phyloP scores from a whole-genome alignment of 2,797 vertebrate species.

The Sparus aurata region DNA sequence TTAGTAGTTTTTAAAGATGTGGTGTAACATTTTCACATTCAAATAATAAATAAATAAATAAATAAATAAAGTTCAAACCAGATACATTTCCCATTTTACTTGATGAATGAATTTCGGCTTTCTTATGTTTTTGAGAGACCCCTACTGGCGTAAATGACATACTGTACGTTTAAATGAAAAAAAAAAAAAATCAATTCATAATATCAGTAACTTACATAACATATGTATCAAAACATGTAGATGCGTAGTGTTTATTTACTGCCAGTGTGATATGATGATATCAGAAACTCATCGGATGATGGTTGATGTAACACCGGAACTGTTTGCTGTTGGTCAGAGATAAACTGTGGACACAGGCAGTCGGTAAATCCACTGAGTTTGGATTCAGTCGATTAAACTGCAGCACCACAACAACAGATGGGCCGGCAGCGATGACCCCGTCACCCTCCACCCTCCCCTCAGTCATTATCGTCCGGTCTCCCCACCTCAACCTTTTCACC shows the following conservation, averaged over 20 bases:
- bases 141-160: no score
- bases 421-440: constrained; percentile 42
- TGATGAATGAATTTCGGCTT: no score
- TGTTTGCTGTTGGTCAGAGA: constrained; percentile 25
- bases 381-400: constrained; percentile 64
- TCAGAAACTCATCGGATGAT: not conserved
- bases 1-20: no score
- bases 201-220: not conserved
- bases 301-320: not conserved
- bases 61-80: no score
- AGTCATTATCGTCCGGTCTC: constrained; percentile 47
- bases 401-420: constrained; percentile 75
- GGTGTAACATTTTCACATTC: no score
- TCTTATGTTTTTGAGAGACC: no score
- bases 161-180: no score
- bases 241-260: not conserved
- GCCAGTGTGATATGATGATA: not conserved
- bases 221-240: not conserved
- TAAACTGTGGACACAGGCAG: constrained; percentile 28
- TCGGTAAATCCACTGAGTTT: constrained; percentile 15
- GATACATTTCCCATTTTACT: no score
- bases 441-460: constrained; percentile 20
- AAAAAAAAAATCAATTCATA: no score
- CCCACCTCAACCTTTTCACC: constrained; percentile 61
- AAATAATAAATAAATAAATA: no score